phyloP scores from a whole-genome alignment of 2,797 vertebrate genomes.

The Helicolenus hilgendorfi region DNA sequence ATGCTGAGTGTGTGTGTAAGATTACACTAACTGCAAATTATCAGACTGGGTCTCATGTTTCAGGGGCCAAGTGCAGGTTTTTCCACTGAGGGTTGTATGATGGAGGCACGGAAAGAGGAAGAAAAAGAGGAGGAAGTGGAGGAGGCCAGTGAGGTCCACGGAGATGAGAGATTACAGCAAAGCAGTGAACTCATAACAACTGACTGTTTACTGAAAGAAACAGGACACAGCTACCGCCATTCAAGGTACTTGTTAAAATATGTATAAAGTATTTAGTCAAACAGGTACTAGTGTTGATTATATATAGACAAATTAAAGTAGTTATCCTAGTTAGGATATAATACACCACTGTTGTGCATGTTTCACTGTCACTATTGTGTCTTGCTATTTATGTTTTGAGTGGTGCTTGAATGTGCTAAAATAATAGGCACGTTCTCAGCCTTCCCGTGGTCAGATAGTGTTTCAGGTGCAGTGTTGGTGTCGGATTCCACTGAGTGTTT shows the following conservation, averaged over 20 bases:
- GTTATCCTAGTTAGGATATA: not conserved
- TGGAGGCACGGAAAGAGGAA: conserved; percentile 7
- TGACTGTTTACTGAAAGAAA: not conserved
- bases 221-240: conserved; percentile 1
- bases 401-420: conserved; percentile 17
- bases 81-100: conserved; percentile 41
- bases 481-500: conserved; percentile 71
- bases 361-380: conserved; percentile 1
- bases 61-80: conserved; percentile 69
- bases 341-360: not conserved
- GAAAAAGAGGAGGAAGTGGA: conserved; percentile 14
- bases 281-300: not conserved
- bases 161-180: conserved; percentile 8
- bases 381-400: conserved; percentile 45
- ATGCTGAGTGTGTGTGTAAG: not conserved
- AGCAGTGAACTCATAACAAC: conserved; percentile 15
- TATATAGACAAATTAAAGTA: not conserved
- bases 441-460: conserved; percentile 61
- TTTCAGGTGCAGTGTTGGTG: conserved; percentile 73
- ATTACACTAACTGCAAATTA: conserved; percentile 10
- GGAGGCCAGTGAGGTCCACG: not conserved
- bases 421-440: conserved; percentile 55
- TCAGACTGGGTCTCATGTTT: conserved; percentile 69
- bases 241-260: conserved; percentile 54
- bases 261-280: not conserved